Base-by-base conservation (phyloP, 37 sponge, comb jelly and placozoan genomes). In the Ianthella basta region DNA sequence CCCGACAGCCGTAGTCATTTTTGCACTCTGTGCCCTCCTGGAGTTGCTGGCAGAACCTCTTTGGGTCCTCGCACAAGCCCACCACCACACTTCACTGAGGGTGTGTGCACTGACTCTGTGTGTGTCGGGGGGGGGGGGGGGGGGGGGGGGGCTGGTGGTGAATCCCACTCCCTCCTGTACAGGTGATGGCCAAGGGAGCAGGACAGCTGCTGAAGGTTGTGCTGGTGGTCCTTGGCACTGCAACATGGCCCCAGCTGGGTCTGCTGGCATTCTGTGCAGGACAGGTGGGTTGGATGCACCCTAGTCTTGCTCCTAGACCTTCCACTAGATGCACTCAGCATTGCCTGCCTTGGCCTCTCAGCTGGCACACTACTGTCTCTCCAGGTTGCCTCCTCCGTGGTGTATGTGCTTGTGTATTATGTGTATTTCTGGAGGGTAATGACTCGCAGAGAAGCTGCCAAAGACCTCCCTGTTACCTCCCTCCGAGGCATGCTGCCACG, bases 11-110 rank as follows among this genome's bases (percentile, higher is more conserved):
- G 97, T 97, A n/a, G 30, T 65, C 6, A 55, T 91, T 35, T 99
- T 91, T 63, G 83, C 87, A 23, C 38, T 93, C 20, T 63, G 86
- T 15, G 95, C 92, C 40, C 85, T 99, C 8, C 14, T 87, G n/a
- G 96, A 94, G 75, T 69, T 96, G 38, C 35, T 82, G 0, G 90
- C 87, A 15, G 99, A 99, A 81, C 99, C 99, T 44, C 83, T 95
- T 0, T 89, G 84, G 79, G 65, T 97, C 39, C 54, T 97, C 59
- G 89, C 83, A 0, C 93, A 95, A 75, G 37, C 56, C 0, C 39
- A 81, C 35, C 83, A 87, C 24, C 85, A 87, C 68, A 85, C 92
- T 35, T 60, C 67, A 10, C 81, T 92, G 41, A 95, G 91, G 91
- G 97, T 97, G n/a, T 29, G 64, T 34, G 2, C 20, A 25, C n/a